Base-by-base conservation (phyloP, 2,888 invertebrate genomes). In the Myopa tessellatipennis region DNA sequence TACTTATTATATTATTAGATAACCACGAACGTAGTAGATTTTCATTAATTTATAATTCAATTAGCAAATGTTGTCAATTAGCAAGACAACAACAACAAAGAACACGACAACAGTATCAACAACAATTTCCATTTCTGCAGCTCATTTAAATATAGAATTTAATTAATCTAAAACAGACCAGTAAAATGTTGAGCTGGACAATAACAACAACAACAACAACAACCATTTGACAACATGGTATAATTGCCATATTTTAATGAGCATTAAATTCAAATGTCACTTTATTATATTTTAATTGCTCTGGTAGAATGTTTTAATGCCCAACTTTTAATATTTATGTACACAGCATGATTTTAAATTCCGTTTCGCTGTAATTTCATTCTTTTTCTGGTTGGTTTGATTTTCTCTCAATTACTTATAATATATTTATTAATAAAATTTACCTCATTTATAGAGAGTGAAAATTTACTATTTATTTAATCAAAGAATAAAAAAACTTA, bases 1-100 rank as follows among this genome's bases (percentile, higher is more conserved):
- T 45, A 6, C 45, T 45, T 8, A 45, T 45, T 26, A 26, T 8
- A 45, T 45, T 26, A 26, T 26, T 26, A 26, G 26, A 26, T 26
- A 26, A 26, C 26, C 26, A 26, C 26, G 26, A 36, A 36, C 0
- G 3, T 10, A 34, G 26, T 36, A 65, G 63, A 14, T 67, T 40
- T 67, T 40, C n/a, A 67, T 67, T 67, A 40, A 67, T 67, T 67
- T 40, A n/a, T 40, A 67, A 67, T 67, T 74, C 52, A 74, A 74
- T 74, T 74, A 26, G 34, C 10, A 55, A 38, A 55, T 58, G 14
- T 58, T 36, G 71, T 7, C 58, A 55, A 71, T 55, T 55, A 16
- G 40, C 67, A 26, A 26, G 55, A 67, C 65, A 60, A 55, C 55
- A 67, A 40, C 55, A 38, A 68, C 36, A 65, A 74, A 52, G 26